Conservation (phyloP, 2,797 vertebrate genomes). For the Morelia viridis region DNA sequence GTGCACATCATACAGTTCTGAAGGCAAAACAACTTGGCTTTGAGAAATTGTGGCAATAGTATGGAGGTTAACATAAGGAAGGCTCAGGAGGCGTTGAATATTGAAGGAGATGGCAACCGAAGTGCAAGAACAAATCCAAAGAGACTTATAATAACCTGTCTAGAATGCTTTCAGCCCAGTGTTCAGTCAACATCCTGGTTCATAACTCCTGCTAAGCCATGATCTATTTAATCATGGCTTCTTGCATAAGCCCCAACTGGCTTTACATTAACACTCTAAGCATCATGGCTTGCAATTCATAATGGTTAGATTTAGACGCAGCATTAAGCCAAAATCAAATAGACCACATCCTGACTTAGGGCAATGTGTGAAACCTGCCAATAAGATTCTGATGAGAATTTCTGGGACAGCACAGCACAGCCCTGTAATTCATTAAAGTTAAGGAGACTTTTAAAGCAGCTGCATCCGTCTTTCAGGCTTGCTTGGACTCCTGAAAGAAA, state of each 20-base stretch:
- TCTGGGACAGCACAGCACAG: neutral
- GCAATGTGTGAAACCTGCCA: neutral
- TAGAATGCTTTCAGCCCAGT: slow-evolving; percentile 8
- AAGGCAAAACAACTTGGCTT: slow-evolving; percentile 39
- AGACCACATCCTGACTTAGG: neutral
- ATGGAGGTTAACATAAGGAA: slow-evolving; percentile 23
- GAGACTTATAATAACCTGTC: slow-evolving; percentile 19
- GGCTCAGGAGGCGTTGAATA: neutral
- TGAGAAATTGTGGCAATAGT: slow-evolving; percentile 15
- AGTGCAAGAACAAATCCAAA: neutral
- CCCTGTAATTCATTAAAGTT: neutral
- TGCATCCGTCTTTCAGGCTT: neutral
- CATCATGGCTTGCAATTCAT: neutral
- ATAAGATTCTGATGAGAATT: neutral
- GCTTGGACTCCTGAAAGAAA: neutral
- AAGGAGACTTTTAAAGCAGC: neutral
- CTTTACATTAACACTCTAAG: neutral
- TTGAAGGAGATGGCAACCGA: neutral
- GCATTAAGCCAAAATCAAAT: neutral
- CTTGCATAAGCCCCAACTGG: neutral
- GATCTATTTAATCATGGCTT: neutral
- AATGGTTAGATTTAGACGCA: neutral
- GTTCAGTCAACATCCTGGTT: neutral
- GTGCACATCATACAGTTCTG: slow-evolving; percentile 50
- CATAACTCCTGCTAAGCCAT: neutral